These are phyloP conservation scores for Phyllostomus hastatus DNA, from an alignment of 2,113 vertebrate genomes.

Conservation along the genomic window DNA sequence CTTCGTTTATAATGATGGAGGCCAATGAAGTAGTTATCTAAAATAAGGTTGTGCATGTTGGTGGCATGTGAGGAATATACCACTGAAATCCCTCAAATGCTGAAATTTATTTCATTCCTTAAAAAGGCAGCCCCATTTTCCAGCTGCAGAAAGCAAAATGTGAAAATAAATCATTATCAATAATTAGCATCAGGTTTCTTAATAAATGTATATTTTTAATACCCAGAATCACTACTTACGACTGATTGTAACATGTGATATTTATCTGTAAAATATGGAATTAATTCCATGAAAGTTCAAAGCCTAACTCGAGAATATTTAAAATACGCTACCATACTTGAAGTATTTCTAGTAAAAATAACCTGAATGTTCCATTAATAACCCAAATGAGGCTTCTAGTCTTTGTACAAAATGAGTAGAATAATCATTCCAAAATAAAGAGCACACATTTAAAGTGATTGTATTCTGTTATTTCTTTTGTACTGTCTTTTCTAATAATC, in stretches of 20 bases:
- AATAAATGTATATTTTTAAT: background rate
- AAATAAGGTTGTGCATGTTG: background rate
- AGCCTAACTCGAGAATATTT: background rate
- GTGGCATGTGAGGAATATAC: background rate
- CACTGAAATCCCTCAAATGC: background rate
- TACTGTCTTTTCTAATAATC: background rate
- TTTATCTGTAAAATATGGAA: background rate
- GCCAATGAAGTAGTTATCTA: background rate
- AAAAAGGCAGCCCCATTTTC: background rate
- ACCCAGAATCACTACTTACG: background rate
- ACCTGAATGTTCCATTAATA: background rate
- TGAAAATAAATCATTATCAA: background rate
- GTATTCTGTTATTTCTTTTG: background rate
- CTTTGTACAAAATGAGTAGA: slow-evolving; percentile 38
- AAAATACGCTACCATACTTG: slow-evolving; percentile 28
- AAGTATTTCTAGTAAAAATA: background rate
- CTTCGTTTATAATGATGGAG: background rate
- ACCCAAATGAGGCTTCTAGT: slow-evolving; percentile 5
- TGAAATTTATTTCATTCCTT: background rate
- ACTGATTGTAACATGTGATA: background rate
- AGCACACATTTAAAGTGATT: background rate
- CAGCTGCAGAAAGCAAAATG: background rate
- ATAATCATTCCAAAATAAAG: slow-evolving; percentile 37
- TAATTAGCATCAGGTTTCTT: background rate
- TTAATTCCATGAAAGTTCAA: background rate